Base-by-base conservation (phyloP, 23 tunicate species). In the Trididemnum nubilum region DNA sequence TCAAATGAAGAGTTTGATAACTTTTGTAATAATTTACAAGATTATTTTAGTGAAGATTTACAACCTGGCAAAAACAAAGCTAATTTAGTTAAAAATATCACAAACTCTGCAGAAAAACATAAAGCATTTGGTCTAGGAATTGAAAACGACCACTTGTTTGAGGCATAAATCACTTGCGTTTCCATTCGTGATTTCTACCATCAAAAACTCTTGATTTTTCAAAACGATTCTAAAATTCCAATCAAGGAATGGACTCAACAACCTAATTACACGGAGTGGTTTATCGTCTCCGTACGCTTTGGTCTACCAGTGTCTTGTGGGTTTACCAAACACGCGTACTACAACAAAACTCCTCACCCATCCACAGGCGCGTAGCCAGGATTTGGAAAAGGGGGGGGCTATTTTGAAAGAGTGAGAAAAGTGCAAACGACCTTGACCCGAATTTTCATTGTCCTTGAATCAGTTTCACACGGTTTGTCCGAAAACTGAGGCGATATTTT, bases 251-350 rank as follows among this genome's bases (percentile, higher is more conserved):
- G 9, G n/a, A 73, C 0, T 12, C 27, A 44, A 5, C 82, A 28
- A 32, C 40, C 31, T 9, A 67, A 33, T 4, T 85, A 76, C 37
- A 85, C 88, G 1, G 88, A 85, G 65, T 85, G 88, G 88, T 63
- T 85, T 36, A 40, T 85, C 30, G 49, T 40, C 73, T 29, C 88
- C 2, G 33, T 76, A 25, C 88, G 82, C 21, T 85, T 85, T 31
- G 28, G 66, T 2, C 27, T 85, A 32, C 76, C 88, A 1, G 65
- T 76, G 24, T 65, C 88, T 1, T 85, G 88, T 76, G 88, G 88
- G 0, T 85, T 76, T 50, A 75, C 77, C 0, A 51, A 15, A 21
- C 22, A 64, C 1, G 34, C 7, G 34, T 76, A 64, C 38, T 26
- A 73, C 60, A 70, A 38, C 4, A 26, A 54, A 25, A 12, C 49